These are phyloP conservation scores for Pseudococcus viburni DNA, from an alignment of 2,888 invertebrate genomes.

Conservation along the genomic window DNA sequence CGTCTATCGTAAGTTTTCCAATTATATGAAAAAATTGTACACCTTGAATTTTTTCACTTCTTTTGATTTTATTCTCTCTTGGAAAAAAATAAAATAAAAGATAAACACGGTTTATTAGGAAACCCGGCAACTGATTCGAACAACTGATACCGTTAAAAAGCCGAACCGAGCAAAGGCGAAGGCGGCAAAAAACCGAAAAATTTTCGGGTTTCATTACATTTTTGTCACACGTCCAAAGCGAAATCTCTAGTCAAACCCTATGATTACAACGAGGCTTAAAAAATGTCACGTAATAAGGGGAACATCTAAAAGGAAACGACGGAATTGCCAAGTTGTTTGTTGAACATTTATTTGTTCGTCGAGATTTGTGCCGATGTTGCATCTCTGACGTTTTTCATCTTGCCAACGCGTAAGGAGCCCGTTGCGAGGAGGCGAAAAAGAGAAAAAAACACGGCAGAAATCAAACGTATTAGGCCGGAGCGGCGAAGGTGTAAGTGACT, in stretches of 20 bases:
- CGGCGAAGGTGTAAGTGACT: slow-evolving; percentile 33
- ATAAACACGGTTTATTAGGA: not conserved
- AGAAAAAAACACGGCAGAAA: not conserved
- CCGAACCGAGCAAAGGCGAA: not conserved
- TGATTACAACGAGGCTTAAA: slow-evolving; percentile 52
- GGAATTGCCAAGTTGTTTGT: slow-evolving; percentile 59
- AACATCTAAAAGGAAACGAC: slow-evolving; percentile 48
- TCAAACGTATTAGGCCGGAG: not conserved
- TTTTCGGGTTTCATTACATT: slow-evolving; percentile 49
- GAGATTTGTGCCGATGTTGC: slow-evolving; percentile 60
- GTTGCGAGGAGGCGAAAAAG: not conserved
- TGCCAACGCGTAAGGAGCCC: not conserved
- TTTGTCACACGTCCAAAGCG: slow-evolving; percentile 53
- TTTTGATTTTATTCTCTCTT: not conserved
- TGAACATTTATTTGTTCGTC: slow-evolving; percentile 59
- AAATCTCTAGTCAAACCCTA: slow-evolving; percentile 34
- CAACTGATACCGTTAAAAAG: not conserved
- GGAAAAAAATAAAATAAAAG: not conserved
- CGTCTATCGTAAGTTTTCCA: not conserved
- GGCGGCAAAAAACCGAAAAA: not conserved
- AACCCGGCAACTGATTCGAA: not conserved
- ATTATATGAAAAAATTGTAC: not conserved
- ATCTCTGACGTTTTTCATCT: slow-evolving; percentile 60
- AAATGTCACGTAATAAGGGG: slow-evolving; percentile 55
- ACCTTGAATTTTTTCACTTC: not conserved